Evolutionary conservation across 2,113 vertebrate species (phyloP).

Genomic region (Syngnathus typhle): DNA sequence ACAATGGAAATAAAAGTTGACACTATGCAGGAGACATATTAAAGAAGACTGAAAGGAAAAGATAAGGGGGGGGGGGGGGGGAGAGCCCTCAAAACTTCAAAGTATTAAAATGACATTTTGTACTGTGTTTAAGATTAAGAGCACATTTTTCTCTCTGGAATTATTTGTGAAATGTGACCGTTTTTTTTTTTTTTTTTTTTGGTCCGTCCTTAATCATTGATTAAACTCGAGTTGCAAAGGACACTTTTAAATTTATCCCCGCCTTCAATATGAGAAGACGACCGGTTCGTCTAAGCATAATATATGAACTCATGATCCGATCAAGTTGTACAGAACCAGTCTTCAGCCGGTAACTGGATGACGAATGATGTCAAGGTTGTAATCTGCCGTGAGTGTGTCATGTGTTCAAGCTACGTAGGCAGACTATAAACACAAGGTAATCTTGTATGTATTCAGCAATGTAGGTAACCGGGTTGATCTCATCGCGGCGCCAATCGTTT

Average conservation of each 20-base stretch:
- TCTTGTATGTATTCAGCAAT: slow-evolving; percentile 22
- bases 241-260: too few relatives aligned
- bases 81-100: background rate
- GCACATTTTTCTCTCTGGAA: too few relatives aligned
- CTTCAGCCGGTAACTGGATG: background rate
- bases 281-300: background rate
- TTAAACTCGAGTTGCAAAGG: too few relatives aligned
- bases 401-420: slow-evolving; percentile 9
- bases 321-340: too few relatives aligned
- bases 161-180: too few relatives aligned
- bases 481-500: slow-evolving; percentile 43
- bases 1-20: slow-evolving; percentile 33
- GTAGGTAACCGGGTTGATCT: slow-evolving; percentile 58
- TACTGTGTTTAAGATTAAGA: background rate
- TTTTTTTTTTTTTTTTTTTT: too few relatives aligned
- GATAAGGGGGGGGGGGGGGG: too few relatives aligned
- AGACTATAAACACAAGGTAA: slow-evolving; percentile 42
- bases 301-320: background rate
- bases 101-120: background rate
- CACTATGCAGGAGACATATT: slow-evolving; percentile 11
- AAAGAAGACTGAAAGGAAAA: slow-evolving; percentile 26
- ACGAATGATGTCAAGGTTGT: background rate
- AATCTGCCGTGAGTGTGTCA: slow-evolving; percentile 17
- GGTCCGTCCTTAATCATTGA: too few relatives aligned
- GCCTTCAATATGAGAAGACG: too few relatives aligned